A percentile compares a stretch with the other conserved stretches of the same genome.
phyloP scores from a whole-genome alignment of 1,140 invertebrate species.

The Mesaphorura yosii region DNA sequence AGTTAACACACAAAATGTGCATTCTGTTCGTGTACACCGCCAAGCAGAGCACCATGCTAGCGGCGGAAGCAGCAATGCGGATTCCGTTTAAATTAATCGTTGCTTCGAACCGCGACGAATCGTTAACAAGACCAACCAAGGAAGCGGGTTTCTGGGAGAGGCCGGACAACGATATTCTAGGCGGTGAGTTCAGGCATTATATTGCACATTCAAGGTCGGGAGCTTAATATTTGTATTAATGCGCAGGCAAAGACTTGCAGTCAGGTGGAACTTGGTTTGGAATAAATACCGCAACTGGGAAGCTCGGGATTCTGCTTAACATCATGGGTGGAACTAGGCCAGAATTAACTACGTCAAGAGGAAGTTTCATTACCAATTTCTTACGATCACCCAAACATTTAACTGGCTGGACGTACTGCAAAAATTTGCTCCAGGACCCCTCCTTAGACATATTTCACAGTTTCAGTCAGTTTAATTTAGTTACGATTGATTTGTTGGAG shows the following conservation, averaged over 20 bases:
- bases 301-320: conserved; percentile 56
- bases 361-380: conserved; percentile 46
- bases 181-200: conserved; percentile 40
- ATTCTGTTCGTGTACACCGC: conserved; percentile 23
- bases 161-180: conserved; percentile 44
- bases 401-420: conserved; percentile 33
- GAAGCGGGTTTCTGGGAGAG: conserved; percentile 50
- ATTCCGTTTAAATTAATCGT: conserved; percentile 45
- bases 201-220: not conserved
- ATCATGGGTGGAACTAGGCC: conserved; percentile 38
- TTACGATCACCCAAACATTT: conserved; percentile 15
- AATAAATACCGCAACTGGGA: conserved; percentile 42
- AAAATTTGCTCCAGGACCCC: conserved; percentile 16
- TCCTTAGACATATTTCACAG: conserved; percentile 29
- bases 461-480: conserved; percentile 55
- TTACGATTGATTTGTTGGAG: conserved; percentile 48
- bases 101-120: conserved; percentile 67
- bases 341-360: conserved; percentile 37
- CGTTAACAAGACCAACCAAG: conserved; percentile 51
- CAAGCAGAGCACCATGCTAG: conserved; percentile 4
- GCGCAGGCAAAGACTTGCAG: conserved; percentile 38
- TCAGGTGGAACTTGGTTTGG: conserved; percentile 68
- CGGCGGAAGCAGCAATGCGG: conserved; percentile 4
- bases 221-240: not conserved
- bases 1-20: conserved; percentile 26